These are phyloP conservation scores for Dryoscopus gambensis DNA, from an alignment of 2,113 vertebrate genomes.

Conservation along the genomic window DNA sequence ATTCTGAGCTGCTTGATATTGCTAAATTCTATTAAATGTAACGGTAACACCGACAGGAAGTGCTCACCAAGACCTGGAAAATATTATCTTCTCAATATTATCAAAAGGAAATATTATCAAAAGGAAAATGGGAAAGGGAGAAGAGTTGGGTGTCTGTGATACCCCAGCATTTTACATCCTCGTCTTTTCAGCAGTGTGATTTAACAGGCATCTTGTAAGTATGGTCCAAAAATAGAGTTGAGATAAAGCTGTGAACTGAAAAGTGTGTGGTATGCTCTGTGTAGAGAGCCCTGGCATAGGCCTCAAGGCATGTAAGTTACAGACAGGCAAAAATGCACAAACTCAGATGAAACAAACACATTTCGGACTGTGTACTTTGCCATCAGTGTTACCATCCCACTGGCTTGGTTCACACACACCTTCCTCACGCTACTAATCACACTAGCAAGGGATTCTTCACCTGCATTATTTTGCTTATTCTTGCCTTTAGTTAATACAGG, in stretches of 20 bases:
- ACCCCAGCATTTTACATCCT: not conserved
- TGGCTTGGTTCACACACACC: not conserved
- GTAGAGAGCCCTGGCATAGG: not conserved
- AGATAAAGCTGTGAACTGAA: constrained; percentile 8
- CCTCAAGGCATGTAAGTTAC: not conserved
- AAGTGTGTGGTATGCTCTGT: not conserved
- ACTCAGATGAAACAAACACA: not conserved
- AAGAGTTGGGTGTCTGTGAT: not conserved
- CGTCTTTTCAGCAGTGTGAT: not conserved
- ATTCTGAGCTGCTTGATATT: not conserved
- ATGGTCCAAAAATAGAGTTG: constrained; percentile 13
- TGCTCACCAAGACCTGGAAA: not conserved
- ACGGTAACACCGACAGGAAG: not conserved
- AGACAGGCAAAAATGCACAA: not conserved
- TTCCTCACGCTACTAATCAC: not conserved
- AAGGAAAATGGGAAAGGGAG: not conserved
- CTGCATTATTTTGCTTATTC: not conserved
- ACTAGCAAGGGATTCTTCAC: not conserved
- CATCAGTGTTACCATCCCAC: not conserved
- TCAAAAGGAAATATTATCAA: too few relatives aligned
- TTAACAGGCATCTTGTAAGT: constrained; percentile 35
- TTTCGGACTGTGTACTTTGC: not conserved
- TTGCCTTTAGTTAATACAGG: not conserved
- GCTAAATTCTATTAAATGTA: not conserved
- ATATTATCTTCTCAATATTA: too few relatives aligned